Evolutionary conservation across 2,113 vertebrate species (phyloP).

Genomic region (Pygoscelis antarcticus): DNA sequence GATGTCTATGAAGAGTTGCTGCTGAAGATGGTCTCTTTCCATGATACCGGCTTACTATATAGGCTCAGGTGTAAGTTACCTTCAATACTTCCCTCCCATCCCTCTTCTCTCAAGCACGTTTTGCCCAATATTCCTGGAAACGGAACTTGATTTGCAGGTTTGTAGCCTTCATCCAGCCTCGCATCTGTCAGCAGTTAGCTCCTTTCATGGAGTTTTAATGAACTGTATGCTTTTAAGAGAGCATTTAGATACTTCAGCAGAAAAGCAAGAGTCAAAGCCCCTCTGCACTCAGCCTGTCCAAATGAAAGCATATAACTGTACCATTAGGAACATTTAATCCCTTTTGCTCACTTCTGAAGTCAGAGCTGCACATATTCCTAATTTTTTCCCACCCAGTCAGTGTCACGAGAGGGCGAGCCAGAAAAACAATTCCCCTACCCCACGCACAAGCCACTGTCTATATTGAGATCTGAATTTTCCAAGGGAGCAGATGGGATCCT

Average conservation of each 20-base stretch:
- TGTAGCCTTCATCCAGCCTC: not conserved
- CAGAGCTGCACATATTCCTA: not conserved
- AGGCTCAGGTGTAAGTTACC: not conserved
- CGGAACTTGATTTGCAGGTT: not conserved
- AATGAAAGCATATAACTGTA: not conserved
- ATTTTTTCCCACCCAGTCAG: constrained; percentile 36
- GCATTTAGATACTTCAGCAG: not conserved
- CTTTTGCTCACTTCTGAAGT: constrained; percentile 13
- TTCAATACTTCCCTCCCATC: not conserved
- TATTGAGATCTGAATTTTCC: constrained; percentile 42
- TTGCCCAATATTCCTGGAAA: not conserved
- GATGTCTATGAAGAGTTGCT: not conserved
- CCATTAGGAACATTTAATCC: not conserved
- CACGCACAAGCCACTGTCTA: not conserved
- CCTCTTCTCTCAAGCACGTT: not conserved
- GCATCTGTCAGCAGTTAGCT: not conserved
- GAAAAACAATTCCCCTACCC: not conserved
- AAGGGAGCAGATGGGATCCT: constrained; percentile 1
- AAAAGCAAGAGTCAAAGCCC: not conserved
- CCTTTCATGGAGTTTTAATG: not conserved
- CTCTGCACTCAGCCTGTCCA: not conserved
- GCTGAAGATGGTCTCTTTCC: not conserved
- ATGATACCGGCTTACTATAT: not conserved
- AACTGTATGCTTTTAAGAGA: not conserved
- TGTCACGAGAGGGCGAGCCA: not conserved